phyloP scores from a whole-genome alignment of 2,888 invertebrate genomes.

The Amphipyra berbera region DNA sequence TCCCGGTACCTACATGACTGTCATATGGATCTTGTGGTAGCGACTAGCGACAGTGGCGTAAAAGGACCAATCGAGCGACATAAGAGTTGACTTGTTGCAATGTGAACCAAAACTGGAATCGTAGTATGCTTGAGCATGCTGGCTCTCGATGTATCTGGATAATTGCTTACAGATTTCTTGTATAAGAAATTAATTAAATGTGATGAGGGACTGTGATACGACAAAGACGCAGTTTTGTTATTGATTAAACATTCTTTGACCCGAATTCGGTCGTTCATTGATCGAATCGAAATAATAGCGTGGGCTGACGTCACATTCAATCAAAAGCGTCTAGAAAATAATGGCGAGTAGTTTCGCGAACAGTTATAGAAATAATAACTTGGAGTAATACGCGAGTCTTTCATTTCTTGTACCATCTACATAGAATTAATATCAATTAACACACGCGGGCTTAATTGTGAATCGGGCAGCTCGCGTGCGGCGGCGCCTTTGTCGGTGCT shows the following conservation, averaged over 20 bases:
- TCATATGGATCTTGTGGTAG: conserved; percentile 48
- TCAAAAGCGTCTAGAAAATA: conserved; percentile 43
- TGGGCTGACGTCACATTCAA: conserved; percentile 50
- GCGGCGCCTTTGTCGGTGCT: conserved; percentile 87
- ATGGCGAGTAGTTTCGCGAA: conserved; percentile 42
- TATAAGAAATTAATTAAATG: background rate
- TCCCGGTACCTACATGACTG: conserved; percentile 71
- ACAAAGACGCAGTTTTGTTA: conserved; percentile 1
- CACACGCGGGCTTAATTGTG: conserved; percentile 89
- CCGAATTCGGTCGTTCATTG: conserved; percentile 13
- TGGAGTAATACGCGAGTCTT: conserved; percentile 45
- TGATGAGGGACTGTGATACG: background rate
- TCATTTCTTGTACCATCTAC: conserved; percentile 77
- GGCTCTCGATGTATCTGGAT: conserved; percentile 3
- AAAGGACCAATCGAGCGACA: conserved; percentile 44
- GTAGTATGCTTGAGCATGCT: conserved; percentile 4
- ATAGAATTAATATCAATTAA: conserved; percentile 89
- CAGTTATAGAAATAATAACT: conserved; percentile 47
- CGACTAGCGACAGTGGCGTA: conserved; percentile 45
- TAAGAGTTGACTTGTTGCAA: conserved; percentile 26
- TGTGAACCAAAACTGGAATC: conserved; percentile 30
- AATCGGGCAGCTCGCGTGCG: conserved; percentile 88
- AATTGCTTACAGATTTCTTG: background rate
- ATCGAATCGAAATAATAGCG: conserved; percentile 36
- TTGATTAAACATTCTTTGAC: conserved; percentile 11